Conservation (phyloP, 1,140 invertebrate species). For the Macrosteles quadrilineatus region DNA sequence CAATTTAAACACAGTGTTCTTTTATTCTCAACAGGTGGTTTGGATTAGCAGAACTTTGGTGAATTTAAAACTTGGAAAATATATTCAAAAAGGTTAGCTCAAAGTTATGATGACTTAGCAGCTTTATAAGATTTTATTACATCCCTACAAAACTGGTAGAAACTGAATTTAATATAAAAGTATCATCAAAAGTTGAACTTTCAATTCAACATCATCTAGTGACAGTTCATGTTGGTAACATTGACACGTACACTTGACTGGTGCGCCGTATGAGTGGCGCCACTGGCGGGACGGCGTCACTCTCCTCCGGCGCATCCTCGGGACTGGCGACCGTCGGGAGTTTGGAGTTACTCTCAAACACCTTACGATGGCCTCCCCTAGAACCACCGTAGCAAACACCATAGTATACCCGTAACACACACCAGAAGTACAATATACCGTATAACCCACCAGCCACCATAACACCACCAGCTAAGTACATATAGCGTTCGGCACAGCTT, state of each 20-base stretch:
- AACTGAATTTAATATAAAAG: not conserved
- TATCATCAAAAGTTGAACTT: not conserved
- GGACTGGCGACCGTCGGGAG: constrained; percentile 39
- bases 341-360: constrained; percentile 40
- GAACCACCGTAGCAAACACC: not conserved
- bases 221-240: not conserved
- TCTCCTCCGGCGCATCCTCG: constrained; percentile 34
- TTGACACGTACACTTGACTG: constrained; percentile 36
- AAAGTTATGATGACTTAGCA: too few species aligned
- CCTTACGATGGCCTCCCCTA: constrained; percentile 38
- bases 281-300: constrained; percentile 24
- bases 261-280: constrained; percentile 35
- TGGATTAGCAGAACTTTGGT: too few species aligned
- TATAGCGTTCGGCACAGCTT: too few species aligned
- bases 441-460: too few species aligned
- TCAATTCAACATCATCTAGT: not conserved
- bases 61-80: not conserved
- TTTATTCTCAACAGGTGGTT: too few species aligned
- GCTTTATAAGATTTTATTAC: too few species aligned
- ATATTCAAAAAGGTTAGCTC: too few species aligned
- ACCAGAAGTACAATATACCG: too few species aligned
- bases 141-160: too few species aligned
- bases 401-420: too few species aligned
- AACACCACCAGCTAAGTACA: too few species aligned
- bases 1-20: too few species aligned